Base-by-base conservation (phyloP, 2,888 invertebrate species). In the Ormyrus pomaceus region DNA sequence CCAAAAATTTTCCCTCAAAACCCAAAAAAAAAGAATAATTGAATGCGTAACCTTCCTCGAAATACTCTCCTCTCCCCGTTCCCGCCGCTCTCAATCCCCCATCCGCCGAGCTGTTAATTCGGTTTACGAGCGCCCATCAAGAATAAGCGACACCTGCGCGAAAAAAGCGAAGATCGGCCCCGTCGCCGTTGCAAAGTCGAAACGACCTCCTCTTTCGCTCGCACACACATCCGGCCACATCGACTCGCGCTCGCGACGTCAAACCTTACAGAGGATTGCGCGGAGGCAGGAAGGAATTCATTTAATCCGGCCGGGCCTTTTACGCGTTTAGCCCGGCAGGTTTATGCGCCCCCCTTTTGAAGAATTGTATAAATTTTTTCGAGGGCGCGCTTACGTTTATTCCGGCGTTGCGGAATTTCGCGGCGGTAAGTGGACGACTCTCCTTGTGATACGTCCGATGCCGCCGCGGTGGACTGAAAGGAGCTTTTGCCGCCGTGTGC, bases 71-170 rank as follows among this genome's bases (percentile, higher is more conserved):
- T 51, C 64, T 55, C 34, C 45, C 19, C 53, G 13, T 66, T 34
- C 2, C 13, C 11, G 51, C 34, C 34, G 34, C 34, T 34, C 34
- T 34, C 34, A 68, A 58, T 48, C 10, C 46, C 11, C 9, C 62
- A 53, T 13, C 19, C 61, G 13, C 58, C 13, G 83, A 82, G 82
- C 85, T 85, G 86, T 87, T 87, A 87, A 88, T 87, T 87, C 85
- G 84, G 84, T 87, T 87, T 87, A 86, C 85, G 86, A 87, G 85
- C 84, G 79, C 76, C 86, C 84, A 87, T 87, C 84, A 85, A 85
- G 84, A 83, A 84, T 84, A 85, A 83, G 70, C 72, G 66, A 50
- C 61, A 78, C 66, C 66, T 71, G 71, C n/a, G 13, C 11, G 51
- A 48, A 59, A 61, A 10, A 10, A 53, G 8, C 34, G 58, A 70